These are phyloP conservation scores for Cryptops parisi DNA, from an alignment of 2,888 invertebrate species.

Conservation along the genomic window DNA sequence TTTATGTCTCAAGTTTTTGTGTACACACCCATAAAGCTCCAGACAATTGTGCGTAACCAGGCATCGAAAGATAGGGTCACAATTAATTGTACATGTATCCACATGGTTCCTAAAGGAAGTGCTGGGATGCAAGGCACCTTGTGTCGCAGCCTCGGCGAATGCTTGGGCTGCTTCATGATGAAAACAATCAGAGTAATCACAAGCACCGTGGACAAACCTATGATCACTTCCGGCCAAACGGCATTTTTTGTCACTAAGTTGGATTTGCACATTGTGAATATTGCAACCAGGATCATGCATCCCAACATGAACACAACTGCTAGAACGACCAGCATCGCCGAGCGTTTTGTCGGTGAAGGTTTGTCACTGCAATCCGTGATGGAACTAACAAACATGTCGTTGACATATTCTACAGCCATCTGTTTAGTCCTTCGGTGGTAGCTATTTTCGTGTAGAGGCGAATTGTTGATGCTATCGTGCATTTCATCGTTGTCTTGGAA, in stretches of 20 bases:
- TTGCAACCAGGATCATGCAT: conserved; percentile 13
- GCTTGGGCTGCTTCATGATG: conserved; percentile 19
- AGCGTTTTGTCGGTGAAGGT: conserved; percentile 16
- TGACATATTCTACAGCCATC: conserved; percentile 16
- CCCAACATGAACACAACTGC: conserved; percentile 16
- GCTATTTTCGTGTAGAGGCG: background rate
- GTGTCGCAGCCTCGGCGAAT: conserved; percentile 16
- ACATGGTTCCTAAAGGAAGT: conserved; percentile 20
- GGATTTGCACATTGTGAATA: background rate
- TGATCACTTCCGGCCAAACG: background rate
- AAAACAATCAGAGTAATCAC: conserved; percentile 8
- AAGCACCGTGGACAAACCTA: background rate
- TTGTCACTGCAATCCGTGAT: conserved; percentile 17
- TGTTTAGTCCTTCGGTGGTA: background rate
- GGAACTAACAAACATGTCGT: conserved; percentile 16
- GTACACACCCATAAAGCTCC: conserved; percentile 22
- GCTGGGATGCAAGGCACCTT: conserved; percentile 21
- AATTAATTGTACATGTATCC: conserved; percentile 21
- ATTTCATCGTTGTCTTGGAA: background rate
- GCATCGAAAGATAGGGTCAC: conserved; percentile 19
- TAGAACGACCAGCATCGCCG: conserved; percentile 13
- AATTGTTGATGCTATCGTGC: background rate
- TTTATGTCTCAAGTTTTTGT: no score
- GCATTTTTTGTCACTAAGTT: background rate
- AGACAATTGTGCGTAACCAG: conserved; percentile 20